phyloP scores from a whole-genome alignment of 2,888 invertebrate species.

The Monoplex corrugatus region DNA sequence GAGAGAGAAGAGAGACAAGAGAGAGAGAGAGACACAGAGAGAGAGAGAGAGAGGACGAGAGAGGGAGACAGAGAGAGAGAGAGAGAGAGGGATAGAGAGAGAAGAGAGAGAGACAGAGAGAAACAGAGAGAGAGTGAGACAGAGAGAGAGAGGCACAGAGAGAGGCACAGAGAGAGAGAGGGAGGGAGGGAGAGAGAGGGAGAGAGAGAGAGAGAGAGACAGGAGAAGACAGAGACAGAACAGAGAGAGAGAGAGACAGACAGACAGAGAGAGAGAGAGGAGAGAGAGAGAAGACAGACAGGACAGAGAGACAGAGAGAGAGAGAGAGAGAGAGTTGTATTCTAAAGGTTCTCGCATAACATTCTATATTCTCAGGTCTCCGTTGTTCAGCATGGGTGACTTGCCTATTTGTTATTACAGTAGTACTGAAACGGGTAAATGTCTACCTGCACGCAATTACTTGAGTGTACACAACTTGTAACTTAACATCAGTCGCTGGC shows the following conservation, averaged over 20 bases:
- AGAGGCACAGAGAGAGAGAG: slow-evolving; percentile 11
- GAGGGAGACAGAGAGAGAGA: not conserved
- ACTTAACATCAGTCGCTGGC: too few species aligned
- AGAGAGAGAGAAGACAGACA: not conserved
- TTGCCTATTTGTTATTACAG: too few species aligned
- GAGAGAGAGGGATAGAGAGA: not conserved
- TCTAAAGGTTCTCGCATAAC: too few species aligned
- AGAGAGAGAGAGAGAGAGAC: not conserved
- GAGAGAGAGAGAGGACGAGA: slow-evolving; percentile 5
- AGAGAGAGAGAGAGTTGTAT: too few species aligned
- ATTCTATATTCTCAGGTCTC: too few species aligned
- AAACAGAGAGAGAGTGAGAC: slow-evolving; percentile 11
- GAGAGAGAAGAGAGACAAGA: not conserved
- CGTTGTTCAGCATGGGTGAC: too few species aligned
- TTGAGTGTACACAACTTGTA: too few species aligned
- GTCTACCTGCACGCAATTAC: too few species aligned
- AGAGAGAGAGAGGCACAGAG: slow-evolving; percentile 24
- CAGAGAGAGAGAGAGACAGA: not conserved
- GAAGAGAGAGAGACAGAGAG: not conserved
- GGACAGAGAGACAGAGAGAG: not conserved
- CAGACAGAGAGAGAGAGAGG: not conserved
- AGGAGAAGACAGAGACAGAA: not conserved
- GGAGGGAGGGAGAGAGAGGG: not conserved
- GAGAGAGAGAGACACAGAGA: not conserved
- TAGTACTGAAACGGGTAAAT: too few species aligned